These are phyloP conservation scores for Caenorhabditis doughertyi DNA, from an alignment of 2,888 invertebrate species.

Conservation along the genomic window DNA sequence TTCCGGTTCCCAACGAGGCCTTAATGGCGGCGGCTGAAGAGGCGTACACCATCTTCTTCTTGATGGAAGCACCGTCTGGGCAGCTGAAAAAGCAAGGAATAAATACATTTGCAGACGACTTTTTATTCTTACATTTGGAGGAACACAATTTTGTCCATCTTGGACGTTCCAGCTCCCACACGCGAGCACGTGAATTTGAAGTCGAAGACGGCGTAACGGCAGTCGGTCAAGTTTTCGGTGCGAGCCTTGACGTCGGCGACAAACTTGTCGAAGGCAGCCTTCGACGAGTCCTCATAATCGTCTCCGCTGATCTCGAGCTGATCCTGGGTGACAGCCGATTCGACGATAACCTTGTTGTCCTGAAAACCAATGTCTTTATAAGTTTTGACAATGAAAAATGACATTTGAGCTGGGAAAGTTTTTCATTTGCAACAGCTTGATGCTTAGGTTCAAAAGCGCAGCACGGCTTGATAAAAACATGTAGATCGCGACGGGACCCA, in stretches of 20 bases:
- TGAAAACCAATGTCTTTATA: slow-evolving; percentile 42
- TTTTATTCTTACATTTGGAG: slow-evolving; percentile 89
- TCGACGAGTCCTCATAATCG: slow-evolving; percentile 82
- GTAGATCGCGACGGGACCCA: no score
- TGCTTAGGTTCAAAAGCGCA: no score
- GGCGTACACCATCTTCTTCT: slow-evolving; percentile 90
- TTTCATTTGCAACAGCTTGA: no score
- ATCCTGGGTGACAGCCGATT: slow-evolving; percentile 80
- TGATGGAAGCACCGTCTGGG: slow-evolving; percentile 96
- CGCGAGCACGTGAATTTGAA: slow-evolving; percentile 93
- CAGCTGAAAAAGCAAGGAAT: slow-evolving; percentile 85
- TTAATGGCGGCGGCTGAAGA: slow-evolving; percentile 98
- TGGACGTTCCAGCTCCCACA: slow-evolving; percentile 94
- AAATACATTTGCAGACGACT: background rate
- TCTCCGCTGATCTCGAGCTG: slow-evolving; percentile 76
- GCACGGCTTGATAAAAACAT: no score
- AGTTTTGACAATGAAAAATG: no score
- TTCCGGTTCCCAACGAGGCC: slow-evolving; percentile 89
- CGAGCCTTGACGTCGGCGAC: slow-evolving; percentile 90
- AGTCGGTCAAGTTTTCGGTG: slow-evolving; percentile 90
- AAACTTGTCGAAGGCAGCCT: slow-evolving; percentile 93
- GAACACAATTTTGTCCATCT: slow-evolving; percentile 97
- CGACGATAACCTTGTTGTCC: slow-evolving; percentile 82
- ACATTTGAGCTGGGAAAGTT: no score
- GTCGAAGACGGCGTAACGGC: slow-evolving; percentile 96